phyloP scores from a whole-genome alignment of 1,140 invertebrate species.

The Alviniconcha marisindica region DNA sequence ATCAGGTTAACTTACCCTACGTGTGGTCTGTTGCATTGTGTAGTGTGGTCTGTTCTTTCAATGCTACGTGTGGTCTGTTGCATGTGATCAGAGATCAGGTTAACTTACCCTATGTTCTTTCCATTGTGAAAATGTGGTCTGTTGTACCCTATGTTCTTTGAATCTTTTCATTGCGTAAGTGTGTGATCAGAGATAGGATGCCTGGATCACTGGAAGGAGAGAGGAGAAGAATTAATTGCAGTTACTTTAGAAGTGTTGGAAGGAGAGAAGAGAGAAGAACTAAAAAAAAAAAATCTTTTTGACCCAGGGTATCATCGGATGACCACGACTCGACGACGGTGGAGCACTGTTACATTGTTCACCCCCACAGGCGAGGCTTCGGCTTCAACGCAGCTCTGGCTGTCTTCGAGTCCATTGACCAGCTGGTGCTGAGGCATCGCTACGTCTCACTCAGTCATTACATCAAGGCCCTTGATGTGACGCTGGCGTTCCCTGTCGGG shows the following conservation, averaged over 20 bases:
- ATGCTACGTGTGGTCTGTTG: too few relatives aligned
- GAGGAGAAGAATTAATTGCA: background rate
- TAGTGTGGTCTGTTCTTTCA: too few relatives aligned
- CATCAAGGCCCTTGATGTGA: background rate
- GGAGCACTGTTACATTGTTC: conserved; percentile 27
- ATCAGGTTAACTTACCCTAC: too few relatives aligned
- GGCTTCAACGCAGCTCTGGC: conserved; percentile 34
- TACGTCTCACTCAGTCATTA: conserved; percentile 31
- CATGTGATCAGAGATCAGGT: too few relatives aligned
- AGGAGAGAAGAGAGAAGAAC: background rate
- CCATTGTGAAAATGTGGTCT: conserved; percentile 26
- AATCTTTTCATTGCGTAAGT: too few relatives aligned
- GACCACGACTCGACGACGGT: background rate
- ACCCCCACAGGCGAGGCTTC: conserved; percentile 14
- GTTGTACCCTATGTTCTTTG: too few relatives aligned
- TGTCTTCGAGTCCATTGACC: conserved; percentile 21
- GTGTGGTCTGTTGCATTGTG: conserved; percentile 31
- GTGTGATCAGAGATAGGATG: too few relatives aligned
- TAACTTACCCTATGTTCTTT: conserved; percentile 27
- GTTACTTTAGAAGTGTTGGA: background rate
- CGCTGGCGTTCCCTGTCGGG: conserved; percentile 18
- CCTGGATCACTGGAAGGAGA: background rate
- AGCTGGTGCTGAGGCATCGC: conserved; percentile 30
- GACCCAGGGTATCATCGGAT: background rate
- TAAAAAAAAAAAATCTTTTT: background rate